phyloP scores from a whole-genome alignment of 2,113 vertebrate species.

The Apeltes quadracus region DNA sequence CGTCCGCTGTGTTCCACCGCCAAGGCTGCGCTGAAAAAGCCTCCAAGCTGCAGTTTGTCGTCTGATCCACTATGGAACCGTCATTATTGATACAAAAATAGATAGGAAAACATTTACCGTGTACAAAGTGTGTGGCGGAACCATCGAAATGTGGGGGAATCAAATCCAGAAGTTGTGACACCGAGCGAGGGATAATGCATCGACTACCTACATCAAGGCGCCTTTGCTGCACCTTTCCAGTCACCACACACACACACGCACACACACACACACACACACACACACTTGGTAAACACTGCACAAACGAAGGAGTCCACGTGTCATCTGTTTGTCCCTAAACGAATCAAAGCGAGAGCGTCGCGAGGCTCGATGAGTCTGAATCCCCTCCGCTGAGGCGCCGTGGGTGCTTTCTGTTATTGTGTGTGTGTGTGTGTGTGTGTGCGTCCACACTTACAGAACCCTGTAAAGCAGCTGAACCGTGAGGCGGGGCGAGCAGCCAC shows the following conservation, averaged over 20 bases:
- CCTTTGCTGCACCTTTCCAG: constrained; percentile 38
- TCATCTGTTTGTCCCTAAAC: constrained; percentile 31
- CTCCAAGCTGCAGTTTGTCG: constrained; percentile 50
- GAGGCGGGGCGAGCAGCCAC: constrained; percentile 56
- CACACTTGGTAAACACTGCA: constrained; percentile 58
- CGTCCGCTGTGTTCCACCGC: not conserved
- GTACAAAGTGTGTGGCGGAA: constrained; percentile 67
- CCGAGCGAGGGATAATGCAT: constrained; percentile 40
- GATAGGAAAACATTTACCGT: constrained; percentile 74
- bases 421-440: constrained; percentile 42
- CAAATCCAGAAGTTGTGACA: constrained; percentile 60
- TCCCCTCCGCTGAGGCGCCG: constrained; percentile 4
- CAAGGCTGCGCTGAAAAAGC: constrained; percentile 71
- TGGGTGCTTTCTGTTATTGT: constrained; percentile 38
- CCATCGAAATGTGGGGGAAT: constrained; percentile 61
- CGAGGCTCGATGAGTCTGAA: not conserved
- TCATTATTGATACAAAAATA: constrained; percentile 78
- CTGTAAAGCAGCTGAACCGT: constrained; percentile 19
- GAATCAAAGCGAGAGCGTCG: constrained; percentile 3
- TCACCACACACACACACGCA: constrained; percentile 27
- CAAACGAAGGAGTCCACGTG: constrained; percentile 57
- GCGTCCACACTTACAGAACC: constrained; percentile 17
- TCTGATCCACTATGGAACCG: constrained; percentile 39
- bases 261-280: constrained; percentile 10
- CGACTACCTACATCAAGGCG: constrained; percentile 23